phyloP scores from a whole-genome alignment of 2,888 invertebrate species.

The Temnothorax unifasciatus region DNA sequence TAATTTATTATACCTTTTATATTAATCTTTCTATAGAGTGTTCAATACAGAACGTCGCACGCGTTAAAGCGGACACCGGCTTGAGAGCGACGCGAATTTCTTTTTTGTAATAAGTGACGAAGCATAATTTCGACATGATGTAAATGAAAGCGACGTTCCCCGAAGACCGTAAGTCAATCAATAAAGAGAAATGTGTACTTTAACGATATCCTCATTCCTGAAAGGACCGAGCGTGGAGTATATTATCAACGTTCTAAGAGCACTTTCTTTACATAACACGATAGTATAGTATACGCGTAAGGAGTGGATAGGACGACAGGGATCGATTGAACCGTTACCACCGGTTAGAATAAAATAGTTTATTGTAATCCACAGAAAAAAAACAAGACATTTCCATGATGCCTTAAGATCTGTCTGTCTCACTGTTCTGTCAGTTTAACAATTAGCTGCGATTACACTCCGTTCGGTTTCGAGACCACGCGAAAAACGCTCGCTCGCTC shows the following conservation, averaged over 20 bases:
- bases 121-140: conserved; percentile 39
- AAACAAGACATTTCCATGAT: conserved; percentile 84
- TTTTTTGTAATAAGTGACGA: conserved; percentile 29
- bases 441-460: conserved; percentile 82
- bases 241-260: not conserved
- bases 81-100: not conserved
- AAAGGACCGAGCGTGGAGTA: not conserved
- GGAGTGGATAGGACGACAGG: not conserved
- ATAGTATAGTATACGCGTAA: not conserved
- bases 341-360: conserved; percentile 85
- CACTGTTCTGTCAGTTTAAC: conserved; percentile 84
- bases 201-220: conserved; percentile 18
- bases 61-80: conserved; percentile 23
- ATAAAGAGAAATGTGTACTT: conserved; percentile 63
- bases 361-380: conserved; percentile 86
- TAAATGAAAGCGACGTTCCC: conserved; percentile 47
- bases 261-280: too few species aligned
- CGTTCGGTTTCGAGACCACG: conserved; percentile 71
- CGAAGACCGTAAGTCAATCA: conserved; percentile 60
- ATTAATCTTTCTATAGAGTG: conserved; percentile 59
- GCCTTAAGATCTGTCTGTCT: conserved; percentile 80
- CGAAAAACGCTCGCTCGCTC: conserved; percentile 69
- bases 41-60: conserved; percentile 44
- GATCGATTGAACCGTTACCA: conserved; percentile 24
- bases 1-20: conserved; percentile 83